Evolutionary conservation across 2,113 vertebrate species (phyloP).

Genomic region (Oxyura jamaicensis): DNA sequence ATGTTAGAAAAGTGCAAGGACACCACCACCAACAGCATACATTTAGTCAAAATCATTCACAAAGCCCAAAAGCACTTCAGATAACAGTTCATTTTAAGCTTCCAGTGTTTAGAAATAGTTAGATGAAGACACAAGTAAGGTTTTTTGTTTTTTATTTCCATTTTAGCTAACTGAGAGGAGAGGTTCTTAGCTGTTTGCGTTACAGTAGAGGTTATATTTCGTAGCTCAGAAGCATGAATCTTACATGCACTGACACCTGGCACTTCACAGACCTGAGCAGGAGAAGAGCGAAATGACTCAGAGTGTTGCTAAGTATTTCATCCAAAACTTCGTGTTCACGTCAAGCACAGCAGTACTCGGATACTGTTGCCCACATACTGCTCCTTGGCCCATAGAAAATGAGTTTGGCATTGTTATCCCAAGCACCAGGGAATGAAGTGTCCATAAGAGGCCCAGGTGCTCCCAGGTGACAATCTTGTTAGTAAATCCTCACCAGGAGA

Average conservation of each 20-base stretch:
- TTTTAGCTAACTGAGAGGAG: not conserved
- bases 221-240: not conserved
- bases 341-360: not conserved
- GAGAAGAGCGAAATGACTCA: not conserved
- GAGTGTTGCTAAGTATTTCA: not conserved
- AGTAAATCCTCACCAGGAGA: not conserved
- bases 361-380: fast-evolving
- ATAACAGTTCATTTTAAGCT: not conserved
- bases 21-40: not conserved
- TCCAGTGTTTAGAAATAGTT: not conserved
- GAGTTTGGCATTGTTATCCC: not conserved
- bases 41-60: not conserved
- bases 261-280: fast-evolving
- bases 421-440: not conserved
- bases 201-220: not conserved
- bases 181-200: fast-evolving
- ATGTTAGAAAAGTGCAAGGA: not conserved
- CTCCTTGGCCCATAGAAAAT: not conserved
- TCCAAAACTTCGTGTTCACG: not conserved
- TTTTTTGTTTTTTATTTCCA: not conserved
- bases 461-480: not conserved
- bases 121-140: not conserved
- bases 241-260: not conserved
- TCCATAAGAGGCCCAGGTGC: not conserved
- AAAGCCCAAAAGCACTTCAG: not conserved